These are phyloP conservation scores for Eleutherodactylus coqui DNA, from an alignment of 2,797 vertebrate genomes.

Conservation along the genomic window DNA sequence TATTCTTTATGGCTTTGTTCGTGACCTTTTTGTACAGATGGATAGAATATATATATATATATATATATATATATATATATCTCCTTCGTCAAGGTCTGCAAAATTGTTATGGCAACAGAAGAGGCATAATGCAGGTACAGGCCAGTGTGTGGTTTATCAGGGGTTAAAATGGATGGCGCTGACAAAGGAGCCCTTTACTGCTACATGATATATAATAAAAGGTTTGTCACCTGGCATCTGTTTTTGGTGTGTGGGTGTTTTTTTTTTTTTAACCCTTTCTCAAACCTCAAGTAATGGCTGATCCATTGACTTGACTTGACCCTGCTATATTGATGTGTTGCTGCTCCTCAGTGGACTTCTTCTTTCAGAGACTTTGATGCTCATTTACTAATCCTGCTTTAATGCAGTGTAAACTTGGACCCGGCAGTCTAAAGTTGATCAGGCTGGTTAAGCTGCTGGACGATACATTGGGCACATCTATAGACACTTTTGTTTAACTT, in stretches of 20 bases:
- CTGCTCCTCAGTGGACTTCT: neutral
- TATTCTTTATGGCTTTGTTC: neutral
- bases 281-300: neutral
- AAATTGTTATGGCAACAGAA: neutral
- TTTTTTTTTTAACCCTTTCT: neutral
- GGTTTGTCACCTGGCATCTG: neutral
- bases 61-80: too few species aligned
- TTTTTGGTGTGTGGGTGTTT: too few species aligned
- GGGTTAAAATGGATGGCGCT: slow-evolving; percentile 26
- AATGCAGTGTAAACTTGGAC: too few species aligned
- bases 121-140: neutral
- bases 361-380: too few species aligned
- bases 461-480: too few species aligned
- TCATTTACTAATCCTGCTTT: too few species aligned
- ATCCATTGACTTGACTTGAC: neutral
- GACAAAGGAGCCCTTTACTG: neutral
- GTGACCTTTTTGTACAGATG: neutral
- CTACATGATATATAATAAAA: neutral
- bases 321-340: neutral
- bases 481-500: too few species aligned
- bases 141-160: neutral
- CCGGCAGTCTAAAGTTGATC: too few species aligned
- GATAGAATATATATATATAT: neutral
- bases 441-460: too few species aligned
- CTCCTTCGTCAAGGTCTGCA: neutral